Evolutionary conservation across 2,888 invertebrate genomes (phyloP).

Genomic region (Oligia latruncula): DNA sequence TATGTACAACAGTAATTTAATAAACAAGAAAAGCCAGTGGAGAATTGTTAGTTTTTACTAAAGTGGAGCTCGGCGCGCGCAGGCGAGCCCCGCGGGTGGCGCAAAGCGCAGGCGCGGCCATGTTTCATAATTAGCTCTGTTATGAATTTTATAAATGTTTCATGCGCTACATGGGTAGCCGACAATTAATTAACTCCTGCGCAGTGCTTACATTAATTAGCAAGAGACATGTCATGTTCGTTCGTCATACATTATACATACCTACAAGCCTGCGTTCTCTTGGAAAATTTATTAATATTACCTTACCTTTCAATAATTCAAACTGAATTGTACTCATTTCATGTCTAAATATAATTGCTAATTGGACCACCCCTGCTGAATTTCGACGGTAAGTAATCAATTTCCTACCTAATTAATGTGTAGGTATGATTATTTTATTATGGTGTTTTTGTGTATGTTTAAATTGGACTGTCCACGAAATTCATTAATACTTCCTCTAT

Average conservation of each 20-base stretch:
- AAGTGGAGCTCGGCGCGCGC: constrained; percentile 70
- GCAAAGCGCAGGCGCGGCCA: constrained; percentile 80
- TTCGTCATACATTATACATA: constrained; percentile 85
- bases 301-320: constrained; percentile 75
- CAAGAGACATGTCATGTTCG: constrained; percentile 81
- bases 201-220: constrained; percentile 88
- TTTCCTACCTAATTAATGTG: constrained; percentile 76
- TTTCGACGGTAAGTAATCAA: constrained; percentile 69
- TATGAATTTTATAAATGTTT: constrained; percentile 90
- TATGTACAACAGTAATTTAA: constrained; percentile 75
- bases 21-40: constrained; percentile 75
- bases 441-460: constrained; percentile 71
- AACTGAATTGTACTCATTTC: constrained; percentile 66
- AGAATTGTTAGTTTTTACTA: constrained; percentile 81
- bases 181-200: constrained; percentile 88
- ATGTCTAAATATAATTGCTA: constrained; percentile 63
- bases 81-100: constrained; percentile 84
- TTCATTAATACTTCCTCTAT: constrained; percentile 72
- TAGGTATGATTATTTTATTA: constrained; percentile 77
- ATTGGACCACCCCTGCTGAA: constrained; percentile 77
- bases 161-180: constrained; percentile 84
- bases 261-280: constrained; percentile 68
- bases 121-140: constrained; percentile 87
- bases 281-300: constrained; percentile 80
- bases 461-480: constrained; percentile 73